Base-by-base conservation (phyloP, 1,140 invertebrate species). In the Orius laevigatus region DNA sequence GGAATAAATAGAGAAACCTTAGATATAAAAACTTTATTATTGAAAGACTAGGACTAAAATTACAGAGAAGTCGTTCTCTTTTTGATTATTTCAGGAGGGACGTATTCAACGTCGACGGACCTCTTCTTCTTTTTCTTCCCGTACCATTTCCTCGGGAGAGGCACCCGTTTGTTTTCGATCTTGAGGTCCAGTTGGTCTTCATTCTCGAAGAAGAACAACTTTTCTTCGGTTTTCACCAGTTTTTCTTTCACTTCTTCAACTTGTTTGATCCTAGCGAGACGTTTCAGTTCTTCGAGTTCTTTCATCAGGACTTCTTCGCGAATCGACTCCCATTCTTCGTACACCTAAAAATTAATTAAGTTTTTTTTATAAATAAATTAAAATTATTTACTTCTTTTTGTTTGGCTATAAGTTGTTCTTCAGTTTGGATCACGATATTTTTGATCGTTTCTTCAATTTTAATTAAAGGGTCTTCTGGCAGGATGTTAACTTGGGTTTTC, bases 191-290 rank as follows among this genome's bases (percentile, higher is more conserved):
- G 74, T 56, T 76, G 58, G 40, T 83, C 75, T 59, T 83, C 72
- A 57, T 79, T 76, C 42, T 84, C 79, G 64, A 85, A 84, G 68
- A 79, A 86, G 66, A 79, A 84, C 25, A 86, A 63, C 48, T 75
- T 68, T 56, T 74, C 70, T 58, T 84, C 79, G 57, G 68, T 68
- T n/a, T 66, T 55, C 36, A 67, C 41, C 32, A 85, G 58, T 4
- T 72, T 61, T 41, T 70, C 63, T 56, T 79, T 72, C 14, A 76
- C 71, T 32, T 69, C 57, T 53, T 75, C 59, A 42, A 87, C 70
- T 43, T 70, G 63, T 45, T 70, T 56, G 16, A 77, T 60, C 46
- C 73, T 67, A 56, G 69, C 58, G 40, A 65, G 60, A 56, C 59
- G 70, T 35, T 75, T 63, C 3, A 76, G 46, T 56, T 71, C 63